Base-by-base conservation (phyloP, 2,797 vertebrate genomes). In the Pipistrellus nathusii region DNA sequence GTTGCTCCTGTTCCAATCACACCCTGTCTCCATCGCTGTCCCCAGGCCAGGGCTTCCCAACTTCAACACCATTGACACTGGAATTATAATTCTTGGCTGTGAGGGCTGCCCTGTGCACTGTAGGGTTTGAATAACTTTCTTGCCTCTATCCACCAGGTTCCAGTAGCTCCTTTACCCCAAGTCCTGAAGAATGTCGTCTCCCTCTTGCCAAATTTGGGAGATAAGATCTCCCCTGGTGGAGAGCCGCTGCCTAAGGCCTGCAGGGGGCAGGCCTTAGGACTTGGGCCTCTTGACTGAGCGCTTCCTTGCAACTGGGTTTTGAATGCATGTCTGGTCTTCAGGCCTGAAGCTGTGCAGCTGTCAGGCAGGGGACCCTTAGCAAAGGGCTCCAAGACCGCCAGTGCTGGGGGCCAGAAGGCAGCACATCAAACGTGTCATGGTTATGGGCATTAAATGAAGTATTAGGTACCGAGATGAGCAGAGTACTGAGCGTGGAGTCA, bases 11-110 rank as follows among this genome's bases (percentile, higher is more conserved):
- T 80, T n/a, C 62, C 35, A 64, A 23, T 44, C 8, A 17, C 3
- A 1, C 35, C 51, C 44, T 11, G 20, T 14, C 25, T 41, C 73
- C 14, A 13, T 13, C 11, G 10, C 30, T 46, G 3, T 8, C 35
- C 8, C 5, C 0, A 30, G 4, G 48, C 32, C 41, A 46, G 23
- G 23, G 5, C 15, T 46, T 4, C 14, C 6, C 23, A 11, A 4
- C 3, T 4, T 20, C 35, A 14, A 12, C 4, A 4, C 20, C 8
- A 4, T 1, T 38, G 53, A 86, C 7, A 1, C 0, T 25, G 20
- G 17, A 85, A 53, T 41, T n/a, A 0, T 6, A 13, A 23, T 14
- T 48, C 71, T 66, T 7, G 17, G 21, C 2, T 69, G 51, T 30
- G 17, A 51, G 44, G 23, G 23, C 25, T 46, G n/a, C 6, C n/a